Percentiles rank a stretch among this genome's conserved stretches.
Conservation (phyloP, 2,113 vertebrate genomes). For the Grantiella picta region DNA sequence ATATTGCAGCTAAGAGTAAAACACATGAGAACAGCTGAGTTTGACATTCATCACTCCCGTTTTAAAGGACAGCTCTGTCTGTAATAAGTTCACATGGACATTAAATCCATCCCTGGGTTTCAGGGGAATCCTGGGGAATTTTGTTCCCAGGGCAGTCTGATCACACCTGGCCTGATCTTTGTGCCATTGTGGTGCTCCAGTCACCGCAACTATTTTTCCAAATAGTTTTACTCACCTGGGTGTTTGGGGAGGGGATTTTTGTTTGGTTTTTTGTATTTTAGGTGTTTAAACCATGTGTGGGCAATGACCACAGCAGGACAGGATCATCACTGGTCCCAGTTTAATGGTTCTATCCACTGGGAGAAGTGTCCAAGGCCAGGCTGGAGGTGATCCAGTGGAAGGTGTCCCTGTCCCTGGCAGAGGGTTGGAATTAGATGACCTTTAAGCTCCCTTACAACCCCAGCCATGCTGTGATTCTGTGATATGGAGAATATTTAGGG, state of each 20-base stretch:
- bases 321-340: background rate
- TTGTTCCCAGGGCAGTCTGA: background rate
- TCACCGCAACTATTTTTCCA: background rate
- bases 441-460: background rate
- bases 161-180: background rate
- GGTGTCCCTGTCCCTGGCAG: background rate
- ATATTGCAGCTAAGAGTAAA: background rate
- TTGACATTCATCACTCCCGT: background rate
- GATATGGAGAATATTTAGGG: background rate
- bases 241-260: background rate
- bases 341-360: fast-evolving
- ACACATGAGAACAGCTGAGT: fast-evolving
- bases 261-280: background rate
- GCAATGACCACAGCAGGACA: fast-evolving
- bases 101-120: background rate
- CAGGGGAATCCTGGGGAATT: background rate
- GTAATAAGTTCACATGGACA: fast-evolving
- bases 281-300: background rate
- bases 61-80: background rate
- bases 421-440: background rate
- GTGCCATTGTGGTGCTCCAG: fast-evolving
- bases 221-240: background rate
- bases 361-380: background rate
- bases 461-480: background rate
- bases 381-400: background rate